These are phyloP conservation scores for Connochaetes taurinus DNA, from an alignment of 2,113 vertebrate genomes.

Conservation along the genomic window DNA sequence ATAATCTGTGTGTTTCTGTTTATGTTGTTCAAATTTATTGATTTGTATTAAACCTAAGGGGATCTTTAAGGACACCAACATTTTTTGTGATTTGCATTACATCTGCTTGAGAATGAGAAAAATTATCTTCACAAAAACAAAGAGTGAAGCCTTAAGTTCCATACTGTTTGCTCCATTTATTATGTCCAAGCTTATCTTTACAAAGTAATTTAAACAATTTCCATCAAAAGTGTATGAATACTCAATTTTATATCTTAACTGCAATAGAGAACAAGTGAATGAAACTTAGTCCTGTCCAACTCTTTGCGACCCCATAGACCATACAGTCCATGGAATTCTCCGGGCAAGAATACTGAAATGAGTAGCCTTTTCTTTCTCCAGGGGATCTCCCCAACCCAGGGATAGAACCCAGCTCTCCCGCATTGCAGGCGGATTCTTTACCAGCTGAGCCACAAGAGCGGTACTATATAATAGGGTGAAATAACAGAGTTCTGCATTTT, in stretches of 20 bases:
- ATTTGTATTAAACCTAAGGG: background rate
- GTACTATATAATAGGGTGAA: background rate
- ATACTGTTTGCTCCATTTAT: background rate
- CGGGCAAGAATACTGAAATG: background rate
- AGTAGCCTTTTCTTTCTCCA: background rate
- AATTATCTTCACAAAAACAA: background rate
- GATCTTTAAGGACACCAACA: background rate
- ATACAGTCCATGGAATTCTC: background rate
- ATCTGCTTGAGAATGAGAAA: background rate
- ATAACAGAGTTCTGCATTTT: background rate
- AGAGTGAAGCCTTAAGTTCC: background rate
- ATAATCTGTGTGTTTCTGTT: background rate
- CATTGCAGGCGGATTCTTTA: background rate
- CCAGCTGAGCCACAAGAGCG: background rate
- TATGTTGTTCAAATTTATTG: background rate
- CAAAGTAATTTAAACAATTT: background rate
- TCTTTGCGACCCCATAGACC: rapidly evolving
- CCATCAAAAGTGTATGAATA: background rate
- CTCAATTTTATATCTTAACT: background rate
- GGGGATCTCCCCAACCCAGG: background rate
- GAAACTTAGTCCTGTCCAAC: background rate
- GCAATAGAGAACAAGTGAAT: background rate
- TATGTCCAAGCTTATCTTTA: background rate
- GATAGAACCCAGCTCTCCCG: background rate
- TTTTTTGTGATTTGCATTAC: slow-evolving; percentile 2